Conservation (phyloP, 2,113 vertebrate species). For the Pionites leucogaster region DNA sequence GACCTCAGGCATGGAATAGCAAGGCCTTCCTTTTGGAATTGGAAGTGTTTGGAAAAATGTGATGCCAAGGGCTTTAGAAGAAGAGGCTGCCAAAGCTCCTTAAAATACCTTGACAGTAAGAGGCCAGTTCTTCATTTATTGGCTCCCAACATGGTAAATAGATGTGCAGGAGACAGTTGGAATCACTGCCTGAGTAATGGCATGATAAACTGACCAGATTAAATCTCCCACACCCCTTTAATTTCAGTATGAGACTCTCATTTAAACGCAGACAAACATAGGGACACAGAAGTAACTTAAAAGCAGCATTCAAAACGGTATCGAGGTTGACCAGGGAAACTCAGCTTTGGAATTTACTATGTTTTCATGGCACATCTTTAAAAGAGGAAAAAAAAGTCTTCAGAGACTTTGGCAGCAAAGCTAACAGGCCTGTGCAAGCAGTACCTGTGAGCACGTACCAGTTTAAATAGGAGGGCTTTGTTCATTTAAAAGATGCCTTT, state of each 20-base stretch:
- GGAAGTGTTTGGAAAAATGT: neutral
- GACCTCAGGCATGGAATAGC: neutral
- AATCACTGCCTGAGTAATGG: neutral
- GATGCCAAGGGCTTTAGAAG: neutral
- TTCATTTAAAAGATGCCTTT: neutral
- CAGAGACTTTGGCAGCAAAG: neutral
- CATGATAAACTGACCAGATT: neutral
- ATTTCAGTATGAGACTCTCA: neutral
- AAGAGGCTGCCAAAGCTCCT: neutral
- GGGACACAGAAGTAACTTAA: neutral
- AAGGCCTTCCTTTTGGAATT: neutral
- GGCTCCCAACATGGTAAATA: neutral
- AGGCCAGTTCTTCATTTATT: neutral
- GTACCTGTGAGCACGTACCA: fast-evolving
- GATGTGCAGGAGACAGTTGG: neutral
- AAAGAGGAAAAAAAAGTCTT: neutral
- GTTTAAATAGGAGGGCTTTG: neutral
- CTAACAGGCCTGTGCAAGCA: neutral
- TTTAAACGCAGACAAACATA: neutral
- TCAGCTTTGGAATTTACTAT: neutral
- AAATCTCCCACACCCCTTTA: neutral
- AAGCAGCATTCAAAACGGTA: neutral
- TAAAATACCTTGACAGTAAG: neutral
- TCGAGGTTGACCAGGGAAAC: neutral
- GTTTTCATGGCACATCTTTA: neutral